Conservation (phyloP, 2,113 vertebrate genomes). For the Mirounga angustirostris region DNA sequence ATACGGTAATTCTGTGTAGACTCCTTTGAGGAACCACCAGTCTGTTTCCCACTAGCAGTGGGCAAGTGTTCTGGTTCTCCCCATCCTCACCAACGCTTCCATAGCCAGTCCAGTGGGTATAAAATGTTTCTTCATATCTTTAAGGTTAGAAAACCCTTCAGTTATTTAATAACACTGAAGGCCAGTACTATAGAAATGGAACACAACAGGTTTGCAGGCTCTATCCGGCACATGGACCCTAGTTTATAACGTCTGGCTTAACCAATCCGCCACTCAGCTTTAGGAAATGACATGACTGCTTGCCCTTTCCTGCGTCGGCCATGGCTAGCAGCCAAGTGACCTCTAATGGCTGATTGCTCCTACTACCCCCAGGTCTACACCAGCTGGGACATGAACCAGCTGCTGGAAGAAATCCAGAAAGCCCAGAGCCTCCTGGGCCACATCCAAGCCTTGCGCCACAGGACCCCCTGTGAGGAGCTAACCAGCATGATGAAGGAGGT, state of each 20-base stretch:
- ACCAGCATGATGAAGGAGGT: conserved; percentile 81
- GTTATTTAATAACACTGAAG: not conserved
- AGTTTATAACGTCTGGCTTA: not conserved
- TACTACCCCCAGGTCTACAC: conserved; percentile 79
- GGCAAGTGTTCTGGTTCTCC: not conserved
- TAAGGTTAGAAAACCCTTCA: not conserved
- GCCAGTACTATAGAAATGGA: fast-evolving
- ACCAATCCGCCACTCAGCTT: not conserved
- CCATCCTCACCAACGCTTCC: not conserved
- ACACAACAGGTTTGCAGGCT: fast-evolving
- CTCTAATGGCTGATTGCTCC: not conserved
- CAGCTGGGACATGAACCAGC: conserved; percentile 85
- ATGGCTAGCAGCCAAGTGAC: not conserved
- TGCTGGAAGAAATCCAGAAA: conserved; percentile 87
- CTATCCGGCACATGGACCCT: fast-evolving
- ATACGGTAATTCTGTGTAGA: not conserved
- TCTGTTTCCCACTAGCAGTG: not conserved
- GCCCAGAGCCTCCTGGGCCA: conserved; percentile 85
- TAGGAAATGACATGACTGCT: not conserved
- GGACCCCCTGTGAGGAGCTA: conserved; percentile 71
- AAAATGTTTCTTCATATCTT: not conserved
- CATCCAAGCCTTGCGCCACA: conserved; percentile 81
- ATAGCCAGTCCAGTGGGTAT: not conserved
- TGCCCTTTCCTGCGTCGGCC: not conserved
- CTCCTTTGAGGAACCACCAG: not conserved